Base-by-base conservation (phyloP, 1,140 invertebrate genomes). In the Leptopilina clavipes region DNA sequence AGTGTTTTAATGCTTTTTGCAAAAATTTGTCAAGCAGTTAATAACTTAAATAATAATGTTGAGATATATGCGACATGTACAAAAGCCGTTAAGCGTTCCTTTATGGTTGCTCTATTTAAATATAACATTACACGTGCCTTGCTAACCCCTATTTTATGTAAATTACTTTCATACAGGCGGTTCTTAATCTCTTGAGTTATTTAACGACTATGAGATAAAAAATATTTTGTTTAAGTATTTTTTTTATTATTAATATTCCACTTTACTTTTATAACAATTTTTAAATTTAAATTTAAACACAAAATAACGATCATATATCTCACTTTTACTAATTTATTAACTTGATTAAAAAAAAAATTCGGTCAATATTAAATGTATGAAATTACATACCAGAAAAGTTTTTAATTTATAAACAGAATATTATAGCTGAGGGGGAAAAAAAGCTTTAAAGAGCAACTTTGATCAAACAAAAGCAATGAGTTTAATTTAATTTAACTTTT, bases 81-180 rank as follows among this genome's bases (percentile, higher is more conserved):
- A 59, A 31, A 59, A 59, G 56, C 56, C 56, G 56, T 25, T 59
- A 59, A 59, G 22, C 56, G 56, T 59, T 59, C 22, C 19, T 59
- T 59, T 59, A 59, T 59, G 56, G 19, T 59, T 59, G 19, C 22
- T 22, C 19, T 31, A 59, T 59, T 59, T 14, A 25, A 59, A 25
- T 59, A 25, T 25, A 31, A 59, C 22, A 59, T 56, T 25, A 59
- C 22, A 25, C 18, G 56, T 22, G 19, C 18, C 19, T 59, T 11
- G 22, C 56, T 31, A 59, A 59, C 56, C 19, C 12, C 56, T 25
- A 14, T 19, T 59, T 59, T 59, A 59, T 59, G 56, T 25, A 59
- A 59, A 59, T 59, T 25, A 59, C 56, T 59, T 31, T 25, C 19
- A 59, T 31, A 31, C 56, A 59, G 11, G 22, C 18, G 22, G 56